Conservation (phyloP, 2,797 vertebrate species). For the Enteromius trimaculatus region DNA sequence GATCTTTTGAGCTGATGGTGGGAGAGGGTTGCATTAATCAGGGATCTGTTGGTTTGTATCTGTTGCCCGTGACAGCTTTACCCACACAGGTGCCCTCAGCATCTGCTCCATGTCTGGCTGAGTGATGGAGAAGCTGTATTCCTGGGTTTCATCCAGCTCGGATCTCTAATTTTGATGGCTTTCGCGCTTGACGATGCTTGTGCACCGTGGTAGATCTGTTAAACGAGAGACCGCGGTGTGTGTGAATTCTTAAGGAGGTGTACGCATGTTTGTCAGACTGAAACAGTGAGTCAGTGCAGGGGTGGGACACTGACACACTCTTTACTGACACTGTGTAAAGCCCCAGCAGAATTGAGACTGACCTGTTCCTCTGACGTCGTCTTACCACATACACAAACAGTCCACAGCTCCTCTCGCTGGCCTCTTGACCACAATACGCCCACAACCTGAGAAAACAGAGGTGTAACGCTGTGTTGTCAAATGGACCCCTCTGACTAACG, state of each 20-base stretch:
- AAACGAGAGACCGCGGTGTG: background rate
- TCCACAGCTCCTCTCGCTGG: conserved; percentile 24
- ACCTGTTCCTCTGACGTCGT: conserved; percentile 38
- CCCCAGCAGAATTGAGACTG: conserved; percentile 27
- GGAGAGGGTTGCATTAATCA: background rate
- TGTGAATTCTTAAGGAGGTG: conserved; percentile 13
- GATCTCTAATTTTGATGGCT: conserved; percentile 29
- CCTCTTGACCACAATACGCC: conserved; percentile 37
- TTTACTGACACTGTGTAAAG: conserved; percentile 12
- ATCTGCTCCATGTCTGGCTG: conserved; percentile 15
- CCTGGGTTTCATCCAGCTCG: background rate
- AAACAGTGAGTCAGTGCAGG: conserved; percentile 53
- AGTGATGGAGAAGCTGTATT: background rate
- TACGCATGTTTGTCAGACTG: conserved; percentile 21
- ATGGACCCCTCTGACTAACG: conserved; percentile 22
- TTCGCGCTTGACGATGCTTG: conserved; percentile 32
- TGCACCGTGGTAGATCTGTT: conserved; percentile 8
- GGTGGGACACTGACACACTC: conserved; percentile 46
- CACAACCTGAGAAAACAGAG: conserved; percentile 32
- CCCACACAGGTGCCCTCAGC: conserved; percentile 8
- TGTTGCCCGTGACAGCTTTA: background rate
- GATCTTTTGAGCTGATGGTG: background rate
- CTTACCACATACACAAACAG: conserved; percentile 6
- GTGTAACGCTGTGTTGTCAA: background rate
- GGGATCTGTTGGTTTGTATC: conserved; percentile 12